Conservation (phyloP, 1,140 invertebrate species). For the Drosophila novamexicana region DNA sequence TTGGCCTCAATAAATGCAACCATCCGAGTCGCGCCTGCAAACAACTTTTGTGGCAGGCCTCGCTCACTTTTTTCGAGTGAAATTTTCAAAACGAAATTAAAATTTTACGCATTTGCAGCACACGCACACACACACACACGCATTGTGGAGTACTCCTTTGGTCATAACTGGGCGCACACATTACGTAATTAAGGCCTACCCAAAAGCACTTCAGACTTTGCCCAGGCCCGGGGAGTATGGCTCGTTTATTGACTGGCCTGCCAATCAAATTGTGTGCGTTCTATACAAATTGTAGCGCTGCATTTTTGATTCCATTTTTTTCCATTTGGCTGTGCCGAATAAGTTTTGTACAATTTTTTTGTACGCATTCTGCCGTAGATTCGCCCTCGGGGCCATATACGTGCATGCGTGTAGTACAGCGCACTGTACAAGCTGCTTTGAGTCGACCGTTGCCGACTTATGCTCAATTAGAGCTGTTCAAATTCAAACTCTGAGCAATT, state of each 20-base stretch:
- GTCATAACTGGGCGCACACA: constrained; percentile 76
- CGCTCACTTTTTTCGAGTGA: constrained; percentile 52
- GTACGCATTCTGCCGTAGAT: constrained; percentile 57
- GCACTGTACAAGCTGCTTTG: constrained; percentile 19
- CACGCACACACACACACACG: constrained; percentile 42
- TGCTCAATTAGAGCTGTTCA: constrained; percentile 76
- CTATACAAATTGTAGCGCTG: constrained; percentile 70
- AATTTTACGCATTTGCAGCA: constrained; percentile 76
- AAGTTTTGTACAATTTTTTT: constrained; percentile 62
- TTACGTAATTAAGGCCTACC: constrained; percentile 81
- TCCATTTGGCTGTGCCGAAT: constrained; percentile 64
- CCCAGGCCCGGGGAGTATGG: constrained; percentile 40
- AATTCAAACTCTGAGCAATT: constrained; percentile 69
- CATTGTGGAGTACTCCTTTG: constrained; percentile 68
- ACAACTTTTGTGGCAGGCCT: constrained; percentile 62
- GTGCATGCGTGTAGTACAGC: neutral
- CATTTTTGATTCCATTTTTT: constrained; percentile 75
- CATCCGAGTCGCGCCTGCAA: constrained; percentile 51
- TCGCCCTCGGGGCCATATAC: constrained; percentile 3
- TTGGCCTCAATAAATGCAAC: constrained; percentile 71
- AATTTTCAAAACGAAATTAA: constrained; percentile 82
- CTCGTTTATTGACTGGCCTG: constrained; percentile 67
- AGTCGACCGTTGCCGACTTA: constrained; percentile 34
- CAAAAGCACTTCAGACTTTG: constrained; percentile 79
- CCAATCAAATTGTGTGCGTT: constrained; percentile 72